A percentile compares a stretch with the other conserved stretches of the same genome.
phyloP scores from a whole-genome alignment of 2,797 vertebrate genomes.

The Diplodus puntazzo region DNA sequence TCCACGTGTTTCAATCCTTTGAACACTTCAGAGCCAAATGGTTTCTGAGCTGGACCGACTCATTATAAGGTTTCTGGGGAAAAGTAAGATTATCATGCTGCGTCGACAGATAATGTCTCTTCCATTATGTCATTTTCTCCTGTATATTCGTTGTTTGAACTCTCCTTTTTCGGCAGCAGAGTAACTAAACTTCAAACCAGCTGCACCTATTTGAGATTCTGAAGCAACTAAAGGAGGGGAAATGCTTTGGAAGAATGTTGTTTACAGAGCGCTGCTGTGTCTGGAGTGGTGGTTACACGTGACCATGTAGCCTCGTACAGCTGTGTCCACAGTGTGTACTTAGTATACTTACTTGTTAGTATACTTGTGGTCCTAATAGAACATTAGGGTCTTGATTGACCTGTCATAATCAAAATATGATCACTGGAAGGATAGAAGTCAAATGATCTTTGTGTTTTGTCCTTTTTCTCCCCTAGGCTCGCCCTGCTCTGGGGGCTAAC shows the following conservation, averaged over 20 bases:
- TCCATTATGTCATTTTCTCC: too few species aligned
- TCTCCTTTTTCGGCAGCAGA: too few species aligned
- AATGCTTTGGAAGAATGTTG: not conserved
- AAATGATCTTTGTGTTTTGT: not conserved
- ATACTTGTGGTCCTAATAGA: not conserved
- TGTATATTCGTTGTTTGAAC: too few species aligned
- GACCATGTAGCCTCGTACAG: slow-evolving; percentile 6
- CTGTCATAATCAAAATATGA: not conserved
- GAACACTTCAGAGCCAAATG: too few species aligned
- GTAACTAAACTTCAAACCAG: too few species aligned
- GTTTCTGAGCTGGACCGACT: too few species aligned
- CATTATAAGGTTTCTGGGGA: too few species aligned
- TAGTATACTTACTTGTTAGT: too few species aligned
- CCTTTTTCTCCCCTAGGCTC: slow-evolving; percentile 53
- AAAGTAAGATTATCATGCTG: too few species aligned
- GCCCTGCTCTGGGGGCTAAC: slow-evolving; percentile 69
- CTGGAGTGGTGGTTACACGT: not conserved
- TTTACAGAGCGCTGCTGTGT: not conserved
- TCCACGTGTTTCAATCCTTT: too few species aligned
- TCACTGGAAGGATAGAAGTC: slow-evolving; percentile 13
- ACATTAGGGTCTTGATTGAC: slow-evolving; percentile 2
- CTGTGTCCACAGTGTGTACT: not conserved
- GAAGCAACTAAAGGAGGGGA: not conserved
- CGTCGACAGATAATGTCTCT: too few species aligned
- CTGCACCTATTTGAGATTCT: too few species aligned